Conservation (phyloP, 2,888 invertebrate genomes). For the Leptopterna dolabrata region DNA sequence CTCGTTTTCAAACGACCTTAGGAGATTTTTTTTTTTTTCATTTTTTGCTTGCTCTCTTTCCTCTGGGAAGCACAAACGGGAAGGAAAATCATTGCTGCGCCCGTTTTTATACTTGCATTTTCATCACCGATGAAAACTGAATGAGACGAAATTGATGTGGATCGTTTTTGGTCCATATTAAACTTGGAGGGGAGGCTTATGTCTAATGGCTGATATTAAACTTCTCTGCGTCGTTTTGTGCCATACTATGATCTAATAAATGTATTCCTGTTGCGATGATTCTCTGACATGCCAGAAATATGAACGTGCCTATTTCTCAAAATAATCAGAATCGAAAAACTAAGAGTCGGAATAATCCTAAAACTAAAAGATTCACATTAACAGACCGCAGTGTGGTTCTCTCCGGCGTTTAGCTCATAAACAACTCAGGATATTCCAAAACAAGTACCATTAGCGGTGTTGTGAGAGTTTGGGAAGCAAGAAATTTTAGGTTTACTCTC, state of each 20-base stretch:
- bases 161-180: background rate
- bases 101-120: background rate
- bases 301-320: too few species aligned
- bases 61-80: background rate
- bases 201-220: background rate
- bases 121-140: background rate
- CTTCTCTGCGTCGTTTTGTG: background rate
- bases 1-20: conserved; percentile 40
- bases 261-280: too few species aligned
- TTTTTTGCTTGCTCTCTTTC: background rate
- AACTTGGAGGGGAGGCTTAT: background rate
- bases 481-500: too few species aligned
- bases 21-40: background rate
- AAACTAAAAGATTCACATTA: too few species aligned
- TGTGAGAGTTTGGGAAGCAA: too few species aligned
- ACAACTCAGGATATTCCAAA: too few species aligned
- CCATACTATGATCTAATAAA: background rate
- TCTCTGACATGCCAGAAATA: too few species aligned
- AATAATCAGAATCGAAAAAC: too few species aligned
- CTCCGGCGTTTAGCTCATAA: too few species aligned
- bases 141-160: background rate
- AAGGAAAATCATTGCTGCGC: conserved; percentile 1
- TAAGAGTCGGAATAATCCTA: too few species aligned
- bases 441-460: too few species aligned
- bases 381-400: too few species aligned